A percentile compares a stretch with the other conserved stretches of the same genome.
phyloP scores from a whole-genome alignment of 2,888 invertebrate species.

The Yponomeuta malinellus region DNA sequence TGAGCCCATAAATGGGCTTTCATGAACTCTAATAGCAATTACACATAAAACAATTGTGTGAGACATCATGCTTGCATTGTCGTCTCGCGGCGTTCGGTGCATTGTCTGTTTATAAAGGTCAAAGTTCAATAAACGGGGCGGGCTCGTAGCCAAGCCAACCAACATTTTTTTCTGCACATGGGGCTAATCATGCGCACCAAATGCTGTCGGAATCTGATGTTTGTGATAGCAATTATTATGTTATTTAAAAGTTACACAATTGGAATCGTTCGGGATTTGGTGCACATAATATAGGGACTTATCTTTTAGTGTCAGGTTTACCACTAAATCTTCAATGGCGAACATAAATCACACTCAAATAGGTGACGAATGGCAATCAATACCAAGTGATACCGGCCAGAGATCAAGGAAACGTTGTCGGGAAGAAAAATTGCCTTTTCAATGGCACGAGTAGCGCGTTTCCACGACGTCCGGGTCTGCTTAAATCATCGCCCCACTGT shows the following conservation, averaged over 20 bases:
- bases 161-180: no score
- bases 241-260: no score
- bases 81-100: not conserved
- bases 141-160: not conserved
- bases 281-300: not conserved
- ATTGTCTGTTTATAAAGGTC: not conserved
- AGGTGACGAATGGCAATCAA: constrained; percentile 16
- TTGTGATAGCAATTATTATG: no score
- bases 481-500: constrained; percentile 49
- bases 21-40: constrained; percentile 10
- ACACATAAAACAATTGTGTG: constrained; percentile 10
- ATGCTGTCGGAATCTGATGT: no score
- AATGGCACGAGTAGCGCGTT: constrained; percentile 21
- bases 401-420: constrained; percentile 15
- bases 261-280: no score
- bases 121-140: not conserved
- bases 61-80: constrained; percentile 2
- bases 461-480: constrained; percentile 22
- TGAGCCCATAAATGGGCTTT: constrained; percentile 25
- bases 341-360: constrained; percentile 14
- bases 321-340: not conserved
- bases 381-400: constrained; percentile 12
- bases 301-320: not conserved
- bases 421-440: constrained; percentile 23
- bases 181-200: no score